A percentile compares a stretch with the other conserved stretches of the same genome.
Conservation (phyloP, 30 jellyfish, hydroid and myxozoan species). For the Pseudorhiza aurosa region DNA sequence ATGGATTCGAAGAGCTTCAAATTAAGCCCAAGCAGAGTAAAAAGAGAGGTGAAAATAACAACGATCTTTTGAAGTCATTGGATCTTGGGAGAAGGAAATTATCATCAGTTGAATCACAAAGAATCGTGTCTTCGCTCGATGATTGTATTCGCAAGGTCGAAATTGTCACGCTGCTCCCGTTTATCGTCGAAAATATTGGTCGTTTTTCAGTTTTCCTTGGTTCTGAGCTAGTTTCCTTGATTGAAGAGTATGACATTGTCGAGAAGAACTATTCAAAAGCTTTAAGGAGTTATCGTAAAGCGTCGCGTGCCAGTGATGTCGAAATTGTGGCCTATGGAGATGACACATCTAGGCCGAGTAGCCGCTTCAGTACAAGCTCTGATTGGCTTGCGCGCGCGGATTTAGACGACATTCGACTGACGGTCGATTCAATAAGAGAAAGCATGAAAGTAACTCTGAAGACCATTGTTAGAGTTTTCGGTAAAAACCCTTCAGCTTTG, state of each 20-base stretch:
- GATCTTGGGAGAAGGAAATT: constrained; percentile 83
- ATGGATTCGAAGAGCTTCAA: constrained; percentile 68
- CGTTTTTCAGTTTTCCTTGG: constrained; percentile 82
- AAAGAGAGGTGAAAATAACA: constrained; percentile 38
- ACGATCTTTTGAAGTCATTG: constrained; percentile 50
- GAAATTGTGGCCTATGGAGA: not conserved
- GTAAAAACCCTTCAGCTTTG: constrained; percentile 82
- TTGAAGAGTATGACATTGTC: constrained; percentile 57
- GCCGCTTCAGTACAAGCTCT: constrained; percentile 32
- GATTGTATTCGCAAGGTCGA: constrained; percentile 79
- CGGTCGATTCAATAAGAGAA: constrained; percentile 22
- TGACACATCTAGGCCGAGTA: constrained; percentile 39
- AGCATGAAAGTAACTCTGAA: constrained; percentile 41
- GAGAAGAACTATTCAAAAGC: constrained; percentile 53
- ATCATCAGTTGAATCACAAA: constrained; percentile 84
- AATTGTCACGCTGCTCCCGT: constrained; percentile 87
- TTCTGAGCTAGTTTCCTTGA: constrained; percentile 31
- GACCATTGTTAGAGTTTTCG: constrained; percentile 66
- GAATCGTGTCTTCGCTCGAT: constrained; percentile 78
- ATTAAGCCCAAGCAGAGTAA: constrained; percentile 48
- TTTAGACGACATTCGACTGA: constrained; percentile 27
- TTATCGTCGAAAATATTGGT: constrained; percentile 69
- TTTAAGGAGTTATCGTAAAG: constrained; percentile 27
- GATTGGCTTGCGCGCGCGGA: constrained; percentile 71
- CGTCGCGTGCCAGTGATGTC: constrained; percentile 1